Evolutionary conservation across 2,888 invertebrate species (phyloP).

Genomic region (Orthonychiurus folsomi): DNA sequence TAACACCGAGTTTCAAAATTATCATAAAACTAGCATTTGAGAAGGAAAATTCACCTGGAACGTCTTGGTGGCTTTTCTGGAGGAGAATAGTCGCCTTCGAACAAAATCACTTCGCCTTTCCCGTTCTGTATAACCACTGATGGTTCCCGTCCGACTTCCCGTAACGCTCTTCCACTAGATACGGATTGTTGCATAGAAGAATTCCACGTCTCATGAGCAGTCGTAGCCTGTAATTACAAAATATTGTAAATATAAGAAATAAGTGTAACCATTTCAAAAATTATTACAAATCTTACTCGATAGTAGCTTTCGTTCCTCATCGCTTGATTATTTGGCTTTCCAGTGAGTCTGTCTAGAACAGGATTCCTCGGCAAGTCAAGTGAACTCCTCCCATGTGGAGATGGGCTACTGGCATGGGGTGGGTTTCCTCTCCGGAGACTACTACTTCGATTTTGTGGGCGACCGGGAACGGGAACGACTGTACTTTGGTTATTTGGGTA

Average conservation of each 20-base stretch:
- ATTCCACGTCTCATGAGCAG: slow-evolving; percentile 54
- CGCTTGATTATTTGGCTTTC: slow-evolving; percentile 50
- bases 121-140: slow-evolving; percentile 22
- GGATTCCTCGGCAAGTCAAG: slow-evolving; percentile 54
- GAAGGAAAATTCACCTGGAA: slow-evolving; percentile 25
- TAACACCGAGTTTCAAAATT: neutral
- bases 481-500: neutral
- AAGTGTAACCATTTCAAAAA: no score
- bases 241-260: neutral
- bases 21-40: neutral
- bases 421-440: slow-evolving; percentile 23
- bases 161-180: slow-evolving; percentile 21
- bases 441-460: slow-evolving; percentile 23
- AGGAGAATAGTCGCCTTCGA: slow-evolving; percentile 50
- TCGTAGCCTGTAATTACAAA: slow-evolving; percentile 45
- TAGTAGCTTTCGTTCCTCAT: slow-evolving; percentile 87
- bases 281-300: slow-evolving; percentile 64
- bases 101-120: slow-evolving; percentile 48
- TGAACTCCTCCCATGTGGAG: neutral
- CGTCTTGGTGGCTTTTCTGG: slow-evolving; percentile 41
- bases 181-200: slow-evolving; percentile 42
- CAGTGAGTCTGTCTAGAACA: slow-evolving; percentile 76
- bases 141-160: slow-evolving; percentile 9
- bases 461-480: slow-evolving; percentile 13
- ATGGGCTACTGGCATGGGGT: neutral